Base-by-base conservation (phyloP, 2,113 vertebrate species). In the Pundamilia nyererei region DNA sequence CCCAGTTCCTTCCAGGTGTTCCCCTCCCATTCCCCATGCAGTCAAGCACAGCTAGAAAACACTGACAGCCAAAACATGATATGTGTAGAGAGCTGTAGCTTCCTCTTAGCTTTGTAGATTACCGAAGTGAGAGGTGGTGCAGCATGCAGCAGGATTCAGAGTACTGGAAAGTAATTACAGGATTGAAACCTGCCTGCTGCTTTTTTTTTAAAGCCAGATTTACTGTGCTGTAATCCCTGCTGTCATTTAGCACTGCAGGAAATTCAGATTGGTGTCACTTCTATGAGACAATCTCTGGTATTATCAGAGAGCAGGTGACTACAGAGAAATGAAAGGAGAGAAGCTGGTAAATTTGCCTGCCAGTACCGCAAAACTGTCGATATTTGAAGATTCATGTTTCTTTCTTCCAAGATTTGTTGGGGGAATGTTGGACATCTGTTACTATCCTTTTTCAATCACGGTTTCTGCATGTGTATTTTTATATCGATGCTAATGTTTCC, bases 171-270 rank as follows among this genome's bases (percentile, higher is more conserved):
- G 55, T 62, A 56, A 40, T 70, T 68, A 26, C 70, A 70, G 77
- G 35, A 89, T 29, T 77, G 79, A 87, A 92, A 88, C 26, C 72
- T 82, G 79, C 84, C 84, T n/a, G 79, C 58, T 56, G 60, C 15
- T n/a, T 31, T 85, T 79, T 35, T 65, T 58, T 9, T 6, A 79
- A 19, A 83, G 58, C 85, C 45, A 79, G 82, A 47, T 29, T 33
- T 35, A 51, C 68, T 80, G 49, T 26, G 54, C 87, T 80, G 29
- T 87, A 86, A 89, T 91, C 87, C 72, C 77, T 60, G 65, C 80
- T 86, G 79, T 86, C 13, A 33, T 38, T 79, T 7, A 60, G 77
- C 14, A 5, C 79, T 56, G 81, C 84, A 77, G 40, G 60, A 47
- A 17, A 49, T 24, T 84, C 56, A 86, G 31, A 87, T 40, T 31